Conservation (phyloP, 2,888 invertebrate species). For the Drosophila neonasuta region DNA sequence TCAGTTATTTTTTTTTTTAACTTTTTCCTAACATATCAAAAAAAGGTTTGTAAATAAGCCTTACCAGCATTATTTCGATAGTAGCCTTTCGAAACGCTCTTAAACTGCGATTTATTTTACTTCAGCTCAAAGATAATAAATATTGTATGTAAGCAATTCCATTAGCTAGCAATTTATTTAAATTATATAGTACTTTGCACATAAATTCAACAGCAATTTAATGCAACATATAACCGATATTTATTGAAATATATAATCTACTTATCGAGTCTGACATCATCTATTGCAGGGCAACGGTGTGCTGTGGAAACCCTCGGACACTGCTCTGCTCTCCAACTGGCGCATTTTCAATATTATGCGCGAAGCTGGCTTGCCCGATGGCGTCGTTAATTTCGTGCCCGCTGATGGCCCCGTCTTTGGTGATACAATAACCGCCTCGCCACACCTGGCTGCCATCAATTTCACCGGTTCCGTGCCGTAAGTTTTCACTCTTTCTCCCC, state of each 20-base stretch:
- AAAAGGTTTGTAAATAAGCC: too few species aligned
- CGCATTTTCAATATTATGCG: constrained; percentile 94
- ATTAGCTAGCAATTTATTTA: too few species aligned
- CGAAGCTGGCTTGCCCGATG: constrained; percentile 97
- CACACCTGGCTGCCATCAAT: constrained; percentile 95
- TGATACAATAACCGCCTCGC: constrained; percentile 91
- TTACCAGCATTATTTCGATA: too few species aligned
- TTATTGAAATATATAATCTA: not conserved
- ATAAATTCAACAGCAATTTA: too few species aligned
- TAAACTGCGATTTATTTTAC: too few species aligned
- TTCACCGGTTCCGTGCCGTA: constrained; percentile 98
- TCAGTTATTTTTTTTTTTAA: too few species aligned
- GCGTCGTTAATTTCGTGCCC: constrained; percentile 98
- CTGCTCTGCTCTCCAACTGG: constrained; percentile 97
- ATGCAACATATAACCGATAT: not conserved
- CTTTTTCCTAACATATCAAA: too few species aligned
- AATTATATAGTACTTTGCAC: too few species aligned
- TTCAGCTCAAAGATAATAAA: too few species aligned
- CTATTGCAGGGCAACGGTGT: constrained; percentile 94
- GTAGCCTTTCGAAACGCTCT: too few species aligned
- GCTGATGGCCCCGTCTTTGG: constrained; percentile 98
- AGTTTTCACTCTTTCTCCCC: constrained; percentile 60
- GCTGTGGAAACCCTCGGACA: constrained; percentile 99
- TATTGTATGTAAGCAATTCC: too few species aligned
- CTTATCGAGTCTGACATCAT: not conserved